A percentile compares a stretch with the other conserved stretches of the same genome.
phyloP scores from a whole-genome alignment of 2,888 invertebrate genomes.

The Stictocephala bisonia region DNA sequence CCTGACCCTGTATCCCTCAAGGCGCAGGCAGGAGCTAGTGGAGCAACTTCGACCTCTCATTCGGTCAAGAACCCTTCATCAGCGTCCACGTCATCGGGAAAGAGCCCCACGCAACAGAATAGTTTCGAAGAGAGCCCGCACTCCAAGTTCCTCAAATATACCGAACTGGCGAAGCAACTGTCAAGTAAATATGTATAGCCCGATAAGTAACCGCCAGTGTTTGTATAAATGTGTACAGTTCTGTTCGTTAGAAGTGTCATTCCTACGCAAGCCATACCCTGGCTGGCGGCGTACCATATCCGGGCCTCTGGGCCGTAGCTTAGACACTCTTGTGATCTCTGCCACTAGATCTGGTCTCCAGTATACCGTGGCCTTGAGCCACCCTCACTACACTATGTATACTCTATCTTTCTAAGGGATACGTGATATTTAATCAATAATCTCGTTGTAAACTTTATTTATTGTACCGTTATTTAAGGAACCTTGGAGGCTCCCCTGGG shows the following conservation, averaged over 20 bases:
- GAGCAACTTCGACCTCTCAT: constrained; percentile 65
- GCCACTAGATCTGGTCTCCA: constrained; percentile 43
- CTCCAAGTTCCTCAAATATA: constrained; percentile 98
- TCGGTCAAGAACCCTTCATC: constrained; percentile 43
- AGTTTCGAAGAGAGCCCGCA: constrained; percentile 90
- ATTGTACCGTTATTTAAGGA: constrained; percentile 45
- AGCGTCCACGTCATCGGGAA: constrained; percentile 59
- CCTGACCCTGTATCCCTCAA: constrained; percentile 75
- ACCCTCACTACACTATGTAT: constrained; percentile 43
- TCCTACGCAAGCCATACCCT: constrained; percentile 53
- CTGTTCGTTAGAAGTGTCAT: constrained; percentile 55
- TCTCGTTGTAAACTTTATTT: constrained; percentile 47
- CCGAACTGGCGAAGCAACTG: constrained; percentile 97
- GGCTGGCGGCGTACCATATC: constrained; percentile 42
- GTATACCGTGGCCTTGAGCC: no score
- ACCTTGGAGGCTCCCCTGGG: constrained; percentile 7
- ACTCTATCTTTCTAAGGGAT: constrained; percentile 46
- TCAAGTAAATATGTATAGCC: constrained; percentile 94
- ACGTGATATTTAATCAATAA: constrained; percentile 49
- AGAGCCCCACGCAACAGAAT: constrained; percentile 56
- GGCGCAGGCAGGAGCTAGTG: constrained; percentile 64
- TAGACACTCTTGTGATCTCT: constrained; percentile 43
- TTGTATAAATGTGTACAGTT: constrained; percentile 52
- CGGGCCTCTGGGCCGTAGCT: not conserved
- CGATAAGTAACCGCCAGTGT: constrained; percentile 43